Conservation (phyloP, 1,140 invertebrate genomes). For the Aphelenchoides besseyi region DNA sequence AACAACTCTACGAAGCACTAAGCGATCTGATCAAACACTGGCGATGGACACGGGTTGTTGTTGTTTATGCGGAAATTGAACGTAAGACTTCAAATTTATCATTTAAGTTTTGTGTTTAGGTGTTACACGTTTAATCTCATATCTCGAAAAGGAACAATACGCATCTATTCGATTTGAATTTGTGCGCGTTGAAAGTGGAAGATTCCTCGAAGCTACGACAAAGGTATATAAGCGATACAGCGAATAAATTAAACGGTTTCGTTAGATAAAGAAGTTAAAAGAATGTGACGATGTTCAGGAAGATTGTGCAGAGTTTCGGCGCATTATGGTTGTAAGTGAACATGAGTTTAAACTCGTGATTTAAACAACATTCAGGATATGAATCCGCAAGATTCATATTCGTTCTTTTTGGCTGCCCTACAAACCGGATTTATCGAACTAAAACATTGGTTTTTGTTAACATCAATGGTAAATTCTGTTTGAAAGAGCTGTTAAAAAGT, state of each 20-base stretch:
- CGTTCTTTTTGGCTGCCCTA: slow-evolving; percentile 57
- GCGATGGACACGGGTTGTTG: slow-evolving; percentile 56
- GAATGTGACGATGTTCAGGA: slow-evolving; percentile 47
- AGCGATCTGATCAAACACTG: slow-evolving; percentile 58
- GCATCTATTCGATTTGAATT: slow-evolving; percentile 52
- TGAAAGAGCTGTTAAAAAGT: slow-evolving; percentile 14
- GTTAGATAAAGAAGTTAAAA: slow-evolving; percentile 54
- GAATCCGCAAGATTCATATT: slow-evolving; percentile 55
- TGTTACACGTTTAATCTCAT: slow-evolving; percentile 36
- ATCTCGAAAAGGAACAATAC: slow-evolving; percentile 56
- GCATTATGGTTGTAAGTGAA: slow-evolving; percentile 40
- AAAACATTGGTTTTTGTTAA: slow-evolving; percentile 61
- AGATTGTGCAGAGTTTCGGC: slow-evolving; percentile 55
- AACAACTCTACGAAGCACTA: slow-evolving; percentile 56
- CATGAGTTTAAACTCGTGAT: background rate
- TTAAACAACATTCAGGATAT: slow-evolving; percentile 36
- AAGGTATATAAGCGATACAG: slow-evolving; percentile 26
- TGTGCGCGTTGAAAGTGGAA: slow-evolving; percentile 51
- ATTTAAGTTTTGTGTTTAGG: slow-evolving; percentile 38
- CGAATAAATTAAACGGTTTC: background rate
- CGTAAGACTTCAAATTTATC: slow-evolving; percentile 26
- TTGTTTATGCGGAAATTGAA: slow-evolving; percentile 55
- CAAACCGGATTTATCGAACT: slow-evolving; percentile 62
- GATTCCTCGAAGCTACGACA: slow-evolving; percentile 53
- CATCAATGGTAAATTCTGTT: slow-evolving; percentile 58